Conservation (phyloP, 2,113 vertebrate genomes). For the Pteruthius melanotis region DNA sequence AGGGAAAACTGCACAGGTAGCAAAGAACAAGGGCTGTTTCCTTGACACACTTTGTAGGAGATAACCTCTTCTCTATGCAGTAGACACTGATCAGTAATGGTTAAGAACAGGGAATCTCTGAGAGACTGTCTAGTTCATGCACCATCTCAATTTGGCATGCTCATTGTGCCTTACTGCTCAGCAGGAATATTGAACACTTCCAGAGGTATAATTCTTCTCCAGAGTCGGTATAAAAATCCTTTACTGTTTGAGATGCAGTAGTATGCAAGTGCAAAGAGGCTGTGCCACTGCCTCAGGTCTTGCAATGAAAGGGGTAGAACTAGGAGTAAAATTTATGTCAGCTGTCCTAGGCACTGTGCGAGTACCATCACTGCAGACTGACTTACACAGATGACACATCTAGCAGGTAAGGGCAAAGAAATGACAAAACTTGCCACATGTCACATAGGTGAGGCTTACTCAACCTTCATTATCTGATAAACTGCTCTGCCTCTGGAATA, state of each 20-base stretch:
- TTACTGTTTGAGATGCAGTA: not conserved
- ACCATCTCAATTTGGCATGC: not conserved
- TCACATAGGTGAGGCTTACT: not conserved
- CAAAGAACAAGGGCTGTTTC: not conserved
- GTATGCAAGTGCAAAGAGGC: not conserved
- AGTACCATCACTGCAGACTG: not conserved
- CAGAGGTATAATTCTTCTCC: not conserved
- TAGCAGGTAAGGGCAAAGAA: not conserved
- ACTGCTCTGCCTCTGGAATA: not conserved
- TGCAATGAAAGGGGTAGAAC: not conserved
- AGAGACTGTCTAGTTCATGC: not conserved
- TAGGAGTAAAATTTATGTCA: not conserved
- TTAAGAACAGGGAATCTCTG: not conserved
- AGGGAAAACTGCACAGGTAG: not conserved
- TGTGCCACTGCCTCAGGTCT: not conserved
- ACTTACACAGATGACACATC: not conserved
- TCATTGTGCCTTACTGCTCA: not conserved
- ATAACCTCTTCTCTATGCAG: not conserved
- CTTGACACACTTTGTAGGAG: not conserved
- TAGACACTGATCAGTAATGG: not conserved
- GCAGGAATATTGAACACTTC: not conserved
- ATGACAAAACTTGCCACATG: not conserved
- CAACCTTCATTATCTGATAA: not conserved
- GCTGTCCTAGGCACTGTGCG: not conserved
- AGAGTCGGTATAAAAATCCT: not conserved